Conservation (phyloP, 2,888 invertebrate species). For the Chalcosyrphus nemorum region DNA sequence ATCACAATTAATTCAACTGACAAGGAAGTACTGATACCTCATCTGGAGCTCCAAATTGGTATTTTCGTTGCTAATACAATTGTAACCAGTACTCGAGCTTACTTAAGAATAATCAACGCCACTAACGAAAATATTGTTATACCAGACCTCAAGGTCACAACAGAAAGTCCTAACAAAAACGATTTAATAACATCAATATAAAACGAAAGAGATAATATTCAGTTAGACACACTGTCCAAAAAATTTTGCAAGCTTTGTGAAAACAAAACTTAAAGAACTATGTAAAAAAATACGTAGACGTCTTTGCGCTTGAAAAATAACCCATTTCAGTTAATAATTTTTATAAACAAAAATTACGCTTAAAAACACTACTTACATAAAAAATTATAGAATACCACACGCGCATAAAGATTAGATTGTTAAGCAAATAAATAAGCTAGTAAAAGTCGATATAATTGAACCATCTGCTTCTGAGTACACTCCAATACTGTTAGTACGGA, state of each 20-base stretch:
- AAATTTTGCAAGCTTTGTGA: neutral
- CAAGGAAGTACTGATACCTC: neutral
- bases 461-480: constrained; percentile 20
- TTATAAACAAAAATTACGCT: neutral
- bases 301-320: neutral
- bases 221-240: neutral
- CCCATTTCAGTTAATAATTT: neutral
- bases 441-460: neutral
- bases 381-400: too few species aligned
- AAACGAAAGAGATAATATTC: neutral
- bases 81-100: neutral
- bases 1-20: neutral
- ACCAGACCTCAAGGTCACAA: neutral
- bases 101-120: neutral
- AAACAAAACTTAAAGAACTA: neutral
- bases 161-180: neutral
- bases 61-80: neutral
- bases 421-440: neutral
- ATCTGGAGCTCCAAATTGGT: neutral
- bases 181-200: neutral
- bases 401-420: too few species aligned
- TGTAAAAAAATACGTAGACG: neutral
- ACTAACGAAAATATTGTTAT: neutral
- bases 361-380: neutral
- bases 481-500: constrained; percentile 9